These are phyloP conservation scores for Drosophila pseudotalamancana DNA, from an alignment of 2,888 invertebrate genomes.

Conservation along the genomic window DNA sequence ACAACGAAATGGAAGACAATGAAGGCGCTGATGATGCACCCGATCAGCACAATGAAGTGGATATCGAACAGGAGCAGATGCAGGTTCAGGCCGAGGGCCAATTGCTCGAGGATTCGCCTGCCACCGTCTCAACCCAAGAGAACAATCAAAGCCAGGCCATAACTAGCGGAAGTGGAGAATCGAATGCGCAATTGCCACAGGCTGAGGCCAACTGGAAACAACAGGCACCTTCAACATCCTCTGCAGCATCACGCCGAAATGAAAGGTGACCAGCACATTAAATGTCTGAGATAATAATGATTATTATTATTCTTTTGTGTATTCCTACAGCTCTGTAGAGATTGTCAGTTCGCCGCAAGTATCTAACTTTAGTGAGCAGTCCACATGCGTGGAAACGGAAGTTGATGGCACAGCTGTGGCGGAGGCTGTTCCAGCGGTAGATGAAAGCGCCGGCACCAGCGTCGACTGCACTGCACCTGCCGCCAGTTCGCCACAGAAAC, in stretches of 20 bases:
- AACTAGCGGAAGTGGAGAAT: conserved; percentile 90
- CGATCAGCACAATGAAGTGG: conserved; percentile 86
- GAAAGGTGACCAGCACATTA: conserved; percentile 66
- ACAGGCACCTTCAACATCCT: conserved; percentile 77
- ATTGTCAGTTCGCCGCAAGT: conserved; percentile 93
- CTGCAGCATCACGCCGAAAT: conserved; percentile 75
- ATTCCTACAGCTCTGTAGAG: conserved; percentile 89
- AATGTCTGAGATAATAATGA: neutral
- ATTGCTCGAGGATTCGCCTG: conserved; percentile 49
- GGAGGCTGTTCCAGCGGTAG: conserved; percentile 50
- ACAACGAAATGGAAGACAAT: conserved; percentile 86
- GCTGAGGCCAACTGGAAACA: conserved; percentile 79
- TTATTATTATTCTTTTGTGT: neutral
- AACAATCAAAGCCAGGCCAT: conserved; percentile 89
- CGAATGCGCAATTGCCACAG: conserved; percentile 80
- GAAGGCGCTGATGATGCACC: conserved; percentile 83
- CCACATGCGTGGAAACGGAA: conserved; percentile 53
- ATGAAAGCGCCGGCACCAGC: conserved; percentile 58
- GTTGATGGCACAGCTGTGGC: conserved; percentile 72
- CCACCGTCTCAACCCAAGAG: conserved; percentile 76
- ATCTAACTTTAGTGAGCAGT: conserved; percentile 87
- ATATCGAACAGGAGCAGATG: conserved; percentile 87
- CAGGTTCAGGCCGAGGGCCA: conserved; percentile 84
- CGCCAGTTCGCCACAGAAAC: conserved; percentile 56
- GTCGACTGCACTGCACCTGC: conserved; percentile 34